Conservation (phyloP, 53 echinoderm and acorn worm genomes). For the Actinopyga echinites region DNA sequence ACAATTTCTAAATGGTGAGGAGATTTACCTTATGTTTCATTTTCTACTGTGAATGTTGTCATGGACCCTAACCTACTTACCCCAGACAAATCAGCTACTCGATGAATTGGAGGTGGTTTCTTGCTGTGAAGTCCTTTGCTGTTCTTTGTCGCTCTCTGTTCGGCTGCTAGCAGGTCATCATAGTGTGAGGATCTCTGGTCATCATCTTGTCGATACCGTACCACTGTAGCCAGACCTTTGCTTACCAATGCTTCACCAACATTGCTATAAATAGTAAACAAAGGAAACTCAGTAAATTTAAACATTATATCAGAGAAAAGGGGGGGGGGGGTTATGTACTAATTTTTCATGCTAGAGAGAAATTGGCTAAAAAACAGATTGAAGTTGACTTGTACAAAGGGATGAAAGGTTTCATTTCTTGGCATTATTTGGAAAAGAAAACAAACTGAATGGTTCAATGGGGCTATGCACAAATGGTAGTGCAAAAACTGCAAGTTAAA, state of each 20-base stretch:
- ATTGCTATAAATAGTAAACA: conserved; percentile 61
- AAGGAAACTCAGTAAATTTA: not conserved
- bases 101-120: conserved; percentile 86
- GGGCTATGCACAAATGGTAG: no score
- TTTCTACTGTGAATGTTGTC: no score
- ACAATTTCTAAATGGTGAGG: not conserved
- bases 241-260: conserved; percentile 93
- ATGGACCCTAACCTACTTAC: conserved; percentile 45
- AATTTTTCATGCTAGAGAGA: no score
- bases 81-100: conserved; percentile 92
- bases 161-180: conserved; percentile 86
- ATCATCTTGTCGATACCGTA: conserved; percentile 90
- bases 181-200: conserved; percentile 96
- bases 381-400: no score
- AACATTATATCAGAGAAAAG: not conserved
- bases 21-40: no score
- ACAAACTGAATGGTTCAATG: no score
- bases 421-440: no score
- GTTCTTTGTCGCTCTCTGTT: conserved; percentile 90
- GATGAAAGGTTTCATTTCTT: no score
- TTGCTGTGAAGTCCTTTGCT: conserved; percentile 96
- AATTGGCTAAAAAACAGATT: no score
- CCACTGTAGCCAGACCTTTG: conserved; percentile 88
- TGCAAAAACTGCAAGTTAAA: no score
- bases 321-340: no score